Evolutionary conservation across 35 echinoderm and acorn worm species (phyloP).

Genomic region (Apostichopus japonicus): DNA sequence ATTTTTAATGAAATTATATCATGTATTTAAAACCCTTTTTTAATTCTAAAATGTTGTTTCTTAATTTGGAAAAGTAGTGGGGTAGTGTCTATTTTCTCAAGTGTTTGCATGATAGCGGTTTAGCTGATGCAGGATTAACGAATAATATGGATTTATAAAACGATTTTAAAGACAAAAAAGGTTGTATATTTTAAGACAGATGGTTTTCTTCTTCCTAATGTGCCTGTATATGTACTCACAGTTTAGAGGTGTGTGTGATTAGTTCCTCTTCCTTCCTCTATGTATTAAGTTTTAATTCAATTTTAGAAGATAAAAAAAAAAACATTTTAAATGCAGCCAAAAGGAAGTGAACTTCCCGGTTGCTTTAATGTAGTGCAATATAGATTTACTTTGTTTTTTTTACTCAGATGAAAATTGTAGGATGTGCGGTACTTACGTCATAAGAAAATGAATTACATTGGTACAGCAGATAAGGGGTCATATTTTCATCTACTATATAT

Average conservation of each 20-base stretch:
- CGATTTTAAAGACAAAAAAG: background rate
- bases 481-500: too few relatives aligned
- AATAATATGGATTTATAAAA: background rate
- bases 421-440: background rate
- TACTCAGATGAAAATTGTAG: background rate
- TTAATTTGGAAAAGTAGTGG: too few relatives aligned
- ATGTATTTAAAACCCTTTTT: too few relatives aligned
- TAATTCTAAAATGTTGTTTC: too few relatives aligned
- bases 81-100: too few relatives aligned
- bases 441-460: too few relatives aligned
- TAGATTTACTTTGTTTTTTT: background rate
- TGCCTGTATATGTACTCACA: conserved; percentile 38
- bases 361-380: conserved; percentile 30
- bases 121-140: too few relatives aligned
- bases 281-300: background rate
- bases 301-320: too few relatives aligned
- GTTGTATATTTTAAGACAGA: conserved; percentile 38
- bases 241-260: conserved; percentile 34
- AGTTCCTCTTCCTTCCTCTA: background rate
- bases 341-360: background rate
- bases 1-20: too few relatives aligned
- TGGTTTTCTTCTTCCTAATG: conserved; percentile 4
- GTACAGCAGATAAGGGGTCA: too few relatives aligned
- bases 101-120: too few relatives aligned
- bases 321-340: background rate